These are phyloP conservation scores for Coenonympha glycerion DNA, from an alignment of 2,888 invertebrate species.

Conservation along the genomic window DNA sequence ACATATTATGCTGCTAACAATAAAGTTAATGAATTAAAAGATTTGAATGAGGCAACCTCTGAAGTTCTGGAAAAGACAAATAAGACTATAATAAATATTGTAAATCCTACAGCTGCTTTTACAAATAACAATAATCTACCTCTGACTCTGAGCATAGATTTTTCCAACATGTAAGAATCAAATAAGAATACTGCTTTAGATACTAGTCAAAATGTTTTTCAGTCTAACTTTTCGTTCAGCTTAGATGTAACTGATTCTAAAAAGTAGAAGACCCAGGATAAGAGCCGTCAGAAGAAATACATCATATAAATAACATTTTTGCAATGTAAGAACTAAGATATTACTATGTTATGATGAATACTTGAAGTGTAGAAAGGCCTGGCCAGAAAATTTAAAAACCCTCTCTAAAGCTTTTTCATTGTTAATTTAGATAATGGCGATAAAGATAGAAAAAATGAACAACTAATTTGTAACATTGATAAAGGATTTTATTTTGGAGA, in stretches of 20 bases:
- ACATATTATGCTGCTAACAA: not conserved
- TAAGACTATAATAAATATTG: too few species aligned
- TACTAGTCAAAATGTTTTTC: not conserved
- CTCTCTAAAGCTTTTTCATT: too few species aligned
- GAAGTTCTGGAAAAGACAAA: too few species aligned
- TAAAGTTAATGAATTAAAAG: not conserved
- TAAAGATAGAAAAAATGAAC: too few species aligned
- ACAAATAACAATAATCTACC: not conserved
- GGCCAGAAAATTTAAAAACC: too few species aligned
- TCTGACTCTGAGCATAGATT: not conserved
- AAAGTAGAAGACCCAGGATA: slow-evolving; percentile 22
- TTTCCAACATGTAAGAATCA: not conserved
- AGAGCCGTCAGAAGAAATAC: slow-evolving; percentile 31
- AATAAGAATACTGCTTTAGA: not conserved
- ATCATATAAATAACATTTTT: slow-evolving; percentile 1
- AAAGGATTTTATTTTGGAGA: too few species aligned
- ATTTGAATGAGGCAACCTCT: too few species aligned
- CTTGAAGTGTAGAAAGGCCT: too few species aligned
- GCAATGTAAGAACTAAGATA: not conserved
- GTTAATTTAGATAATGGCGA: too few species aligned
- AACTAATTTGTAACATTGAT: too few species aligned
- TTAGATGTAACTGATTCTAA: slow-evolving; percentile 31
- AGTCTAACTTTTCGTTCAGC: slow-evolving; percentile 32
- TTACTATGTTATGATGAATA: not conserved
- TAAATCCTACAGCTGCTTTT: too few species aligned